Conservation (phyloP, 2,888 invertebrate species). For the Rapana venosa region DNA sequence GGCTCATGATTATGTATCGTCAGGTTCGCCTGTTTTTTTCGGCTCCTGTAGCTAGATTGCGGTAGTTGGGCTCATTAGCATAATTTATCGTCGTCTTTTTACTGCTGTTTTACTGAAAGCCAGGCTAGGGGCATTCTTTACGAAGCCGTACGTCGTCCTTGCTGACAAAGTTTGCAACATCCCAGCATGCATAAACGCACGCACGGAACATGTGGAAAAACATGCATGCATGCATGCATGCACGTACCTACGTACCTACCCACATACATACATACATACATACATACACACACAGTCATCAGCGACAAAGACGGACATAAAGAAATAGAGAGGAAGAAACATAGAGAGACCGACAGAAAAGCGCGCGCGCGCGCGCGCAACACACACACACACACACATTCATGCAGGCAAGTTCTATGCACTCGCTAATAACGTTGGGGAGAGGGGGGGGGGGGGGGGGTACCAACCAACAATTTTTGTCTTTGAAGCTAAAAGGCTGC, state of each 20-base stretch:
- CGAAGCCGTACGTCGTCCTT: no score
- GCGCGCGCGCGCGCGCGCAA: background rate
- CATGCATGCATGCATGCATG: background rate
- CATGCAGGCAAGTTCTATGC: background rate
- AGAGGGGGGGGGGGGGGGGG: no score
- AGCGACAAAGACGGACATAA: background rate
- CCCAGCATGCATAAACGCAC: no score
- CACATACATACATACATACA: no score
- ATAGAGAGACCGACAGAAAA: background rate
- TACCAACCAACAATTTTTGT: no score
- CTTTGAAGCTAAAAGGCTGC: no score
- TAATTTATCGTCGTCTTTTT: background rate
- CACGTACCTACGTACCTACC: background rate
- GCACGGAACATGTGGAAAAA: no score
- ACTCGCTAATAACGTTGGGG: background rate
- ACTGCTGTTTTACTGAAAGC: background rate
- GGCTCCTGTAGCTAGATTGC: background rate
- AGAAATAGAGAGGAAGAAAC: background rate
- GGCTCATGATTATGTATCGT: background rate
- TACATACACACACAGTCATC: background rate
- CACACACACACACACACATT: slow-evolving; percentile 12
- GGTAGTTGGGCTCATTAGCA: background rate
- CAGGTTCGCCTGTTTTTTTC: background rate
- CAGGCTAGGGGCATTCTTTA: no score
- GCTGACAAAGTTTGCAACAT: no score